phyloP scores from a whole-genome alignment of 2,888 invertebrate species.

The Volucella zonaria region DNA sequence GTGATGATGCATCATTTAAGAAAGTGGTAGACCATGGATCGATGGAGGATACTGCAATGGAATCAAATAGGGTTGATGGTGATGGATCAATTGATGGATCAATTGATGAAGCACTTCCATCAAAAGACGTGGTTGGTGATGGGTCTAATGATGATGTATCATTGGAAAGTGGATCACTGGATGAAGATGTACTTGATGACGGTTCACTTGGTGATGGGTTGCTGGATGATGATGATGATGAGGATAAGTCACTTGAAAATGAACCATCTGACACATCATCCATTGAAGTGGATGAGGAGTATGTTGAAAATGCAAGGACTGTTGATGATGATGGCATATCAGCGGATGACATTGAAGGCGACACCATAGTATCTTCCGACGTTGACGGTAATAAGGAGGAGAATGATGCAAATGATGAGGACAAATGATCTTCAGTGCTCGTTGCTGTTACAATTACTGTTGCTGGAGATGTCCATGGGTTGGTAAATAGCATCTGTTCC shows the following conservation, averaged over 20 bases:
- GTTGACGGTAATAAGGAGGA: slow-evolving; percentile 32
- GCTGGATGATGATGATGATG: slow-evolving; percentile 25
- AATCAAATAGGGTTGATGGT: slow-evolving; percentile 56
- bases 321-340: slow-evolving; percentile 57
- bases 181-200: slow-evolving; percentile 27
- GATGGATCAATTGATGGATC: slow-evolving; percentile 60
- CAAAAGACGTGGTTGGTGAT: background rate
- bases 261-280: background rate
- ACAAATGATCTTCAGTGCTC: slow-evolving; percentile 39
- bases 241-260: slow-evolving; percentile 32
- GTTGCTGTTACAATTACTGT: background rate
- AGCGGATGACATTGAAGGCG: slow-evolving; percentile 60
- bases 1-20: slow-evolving; percentile 55
- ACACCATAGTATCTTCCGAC: slow-evolving; percentile 40
- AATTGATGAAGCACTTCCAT: slow-evolving; percentile 1
- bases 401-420: slow-evolving; percentile 39
- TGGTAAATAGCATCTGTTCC: slow-evolving; percentile 54
- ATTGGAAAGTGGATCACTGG: slow-evolving; percentile 19
- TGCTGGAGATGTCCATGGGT: slow-evolving; percentile 41
- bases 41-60: slow-evolving; percentile 60
- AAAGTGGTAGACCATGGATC: slow-evolving; percentile 55
- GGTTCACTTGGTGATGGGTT: slow-evolving; percentile 36
- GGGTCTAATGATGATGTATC: slow-evolving; percentile 25
- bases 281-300: slow-evolving; percentile 27
- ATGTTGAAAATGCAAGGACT: slow-evolving; percentile 34